Base-by-base conservation (phyloP, 2,113 vertebrate genomes). In the Archilochus colubris region DNA sequence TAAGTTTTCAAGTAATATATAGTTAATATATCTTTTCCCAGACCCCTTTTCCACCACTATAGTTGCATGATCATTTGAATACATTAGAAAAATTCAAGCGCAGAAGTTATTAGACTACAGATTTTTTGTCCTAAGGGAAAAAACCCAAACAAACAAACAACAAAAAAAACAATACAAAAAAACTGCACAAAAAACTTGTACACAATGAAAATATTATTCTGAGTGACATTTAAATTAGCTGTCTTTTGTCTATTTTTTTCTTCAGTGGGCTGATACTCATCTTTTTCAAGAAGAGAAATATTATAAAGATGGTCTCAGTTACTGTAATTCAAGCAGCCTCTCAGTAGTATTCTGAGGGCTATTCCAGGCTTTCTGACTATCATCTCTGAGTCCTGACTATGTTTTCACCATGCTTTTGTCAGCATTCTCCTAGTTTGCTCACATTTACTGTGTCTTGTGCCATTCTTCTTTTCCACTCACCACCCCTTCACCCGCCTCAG, bases 401-500 rank as follows among this genome's bases (percentile, higher is more conserved):
- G 6, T 40, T 69, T 86, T 6, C 6, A 28, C 12, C 3, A 18
- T 58, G 44, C 4, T 86, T 83, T 86, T 69, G 30, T 77, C 46
- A 66, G 4, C 3, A 18, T 57, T 91, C 12, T 76, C 50, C 57
- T 57, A 10, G 12, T 46, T 86, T 73, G 12, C 4, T 82, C 27
- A 23, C n/a, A 9, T 85, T 85, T 72, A 2, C 14, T 70, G 17
- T 53, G 4, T 43, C 48, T 74, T 82, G 12, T 77, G 12, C 4
- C 12, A 30, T 5, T 68, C 7, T 67, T 8, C 13, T 69, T 78
- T 50, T 62, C 23, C 6, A 21, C 20, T 53, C 51, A 14, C 3
- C 4, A 3, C 4, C 15, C 30, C 28, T 3, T 2, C 5, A 3
- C 7, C 13, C n/a, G 4, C 33, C n/a, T 58, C 44, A 73, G 13